Conservation (phyloP, 2,113 vertebrate species). For the Nannospalax galili region DNA sequence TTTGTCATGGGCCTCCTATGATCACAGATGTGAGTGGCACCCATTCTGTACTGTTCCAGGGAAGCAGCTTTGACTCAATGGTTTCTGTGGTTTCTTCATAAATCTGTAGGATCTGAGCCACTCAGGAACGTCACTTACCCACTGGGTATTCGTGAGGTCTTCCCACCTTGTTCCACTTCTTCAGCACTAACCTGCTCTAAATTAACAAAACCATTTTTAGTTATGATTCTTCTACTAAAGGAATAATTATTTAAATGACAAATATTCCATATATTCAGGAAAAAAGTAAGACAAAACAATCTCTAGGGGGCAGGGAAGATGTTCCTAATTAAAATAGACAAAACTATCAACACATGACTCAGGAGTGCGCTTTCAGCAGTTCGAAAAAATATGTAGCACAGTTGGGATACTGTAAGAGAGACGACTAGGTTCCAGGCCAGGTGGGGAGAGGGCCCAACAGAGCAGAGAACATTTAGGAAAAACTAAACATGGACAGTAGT, state of each 20-base stretch:
- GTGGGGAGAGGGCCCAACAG: not conserved
- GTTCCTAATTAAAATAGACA: not conserved
- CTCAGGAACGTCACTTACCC: constrained; percentile 42
- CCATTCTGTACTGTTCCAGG: not conserved
- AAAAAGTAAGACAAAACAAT: not conserved
- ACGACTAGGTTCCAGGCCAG: not conserved
- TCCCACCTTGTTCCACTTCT: not conserved
- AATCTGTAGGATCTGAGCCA: not conserved
- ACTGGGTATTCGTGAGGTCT: not conserved
- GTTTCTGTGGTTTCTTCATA: not conserved
- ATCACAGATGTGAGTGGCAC: not conserved
- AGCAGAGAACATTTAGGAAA: not conserved
- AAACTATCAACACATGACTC: not conserved
- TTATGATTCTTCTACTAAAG: constrained; percentile 59
- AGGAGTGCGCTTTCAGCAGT: not conserved
- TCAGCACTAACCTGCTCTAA: constrained; percentile 53
- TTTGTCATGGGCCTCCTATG: not conserved
- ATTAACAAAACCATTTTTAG: constrained; percentile 42
- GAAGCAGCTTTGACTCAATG: not conserved
- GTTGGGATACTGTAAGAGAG: not conserved
- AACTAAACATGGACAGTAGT: not conserved
- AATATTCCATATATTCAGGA: not conserved
- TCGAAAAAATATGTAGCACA: not conserved
- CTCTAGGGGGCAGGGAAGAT: not conserved
- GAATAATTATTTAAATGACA: constrained; percentile 40